These are phyloP conservation scores for Pampusana beccarii DNA, from an alignment of 2,113 vertebrate species.

Conservation along the genomic window DNA sequence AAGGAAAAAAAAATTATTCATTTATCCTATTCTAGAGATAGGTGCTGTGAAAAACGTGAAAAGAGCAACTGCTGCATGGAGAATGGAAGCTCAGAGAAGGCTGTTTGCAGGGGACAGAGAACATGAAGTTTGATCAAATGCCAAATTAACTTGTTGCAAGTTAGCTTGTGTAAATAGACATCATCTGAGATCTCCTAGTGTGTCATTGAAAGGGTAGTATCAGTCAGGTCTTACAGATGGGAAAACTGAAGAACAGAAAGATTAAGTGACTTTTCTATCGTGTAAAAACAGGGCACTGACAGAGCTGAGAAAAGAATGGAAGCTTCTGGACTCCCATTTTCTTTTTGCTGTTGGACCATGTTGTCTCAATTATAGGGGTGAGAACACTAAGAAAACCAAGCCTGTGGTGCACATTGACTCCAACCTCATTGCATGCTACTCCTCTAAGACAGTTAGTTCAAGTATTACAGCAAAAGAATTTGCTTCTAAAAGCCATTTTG, in stretches of 20 bases:
- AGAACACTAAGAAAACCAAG: neutral
- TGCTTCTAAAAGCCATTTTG: conserved; percentile 8
- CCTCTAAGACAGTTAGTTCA: neutral
- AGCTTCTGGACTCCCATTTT: neutral
- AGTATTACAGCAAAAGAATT: neutral
- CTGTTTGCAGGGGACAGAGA: neutral
- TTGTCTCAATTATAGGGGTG: neutral
- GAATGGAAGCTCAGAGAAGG: neutral
- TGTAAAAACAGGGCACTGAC: neutral
- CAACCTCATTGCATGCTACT: neutral
- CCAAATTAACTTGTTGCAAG: conserved; percentile 13
- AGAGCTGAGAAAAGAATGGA: neutral
- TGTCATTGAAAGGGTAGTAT: neutral
- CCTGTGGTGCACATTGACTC: neutral
- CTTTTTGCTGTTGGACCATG: neutral
- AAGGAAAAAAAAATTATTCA: neutral
- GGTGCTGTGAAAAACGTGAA: neutral
- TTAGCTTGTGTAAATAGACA: neutral
- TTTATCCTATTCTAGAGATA: neutral
- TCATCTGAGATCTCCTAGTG: neutral
- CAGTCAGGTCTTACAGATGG: neutral
- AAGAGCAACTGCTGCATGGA: neutral
- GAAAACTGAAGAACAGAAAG: neutral
- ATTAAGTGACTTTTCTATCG: neutral
- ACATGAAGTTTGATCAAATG: neutral